Evolutionary conservation across 2,888 invertebrate species (phyloP).

Genomic region (Pimpla rufipes): DNA sequence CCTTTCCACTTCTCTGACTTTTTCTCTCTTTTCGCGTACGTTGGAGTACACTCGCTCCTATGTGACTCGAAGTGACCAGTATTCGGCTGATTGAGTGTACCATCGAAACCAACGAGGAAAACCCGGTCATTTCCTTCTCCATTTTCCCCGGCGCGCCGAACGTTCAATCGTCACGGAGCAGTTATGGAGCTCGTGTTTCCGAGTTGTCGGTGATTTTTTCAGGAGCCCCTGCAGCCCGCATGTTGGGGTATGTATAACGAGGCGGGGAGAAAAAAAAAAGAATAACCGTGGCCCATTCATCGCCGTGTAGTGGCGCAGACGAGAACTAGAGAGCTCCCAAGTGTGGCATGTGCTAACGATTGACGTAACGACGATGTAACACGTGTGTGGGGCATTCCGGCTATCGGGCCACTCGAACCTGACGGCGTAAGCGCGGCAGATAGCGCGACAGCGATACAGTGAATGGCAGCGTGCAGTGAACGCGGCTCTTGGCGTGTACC

Average conservation of each 20-base stretch:
- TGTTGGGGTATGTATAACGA: conserved; percentile 24
- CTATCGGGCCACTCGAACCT: conserved; percentile 27
- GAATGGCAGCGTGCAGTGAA: not conserved
- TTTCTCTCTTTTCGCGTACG: conserved; percentile 13
- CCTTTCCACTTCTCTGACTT: conserved; percentile 53
- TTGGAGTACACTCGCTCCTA: not conserved
- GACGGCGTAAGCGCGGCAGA: not conserved
- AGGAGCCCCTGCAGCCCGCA: not conserved
- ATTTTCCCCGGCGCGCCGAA: not conserved
- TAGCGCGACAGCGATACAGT: not conserved
- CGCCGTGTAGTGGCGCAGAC: conserved; percentile 36
- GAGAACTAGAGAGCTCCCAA: conserved; percentile 47
- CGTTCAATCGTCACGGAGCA: conserved; percentile 22
- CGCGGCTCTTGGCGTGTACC: not conserved
- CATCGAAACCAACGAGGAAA: conserved; percentile 41
- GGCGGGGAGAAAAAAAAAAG: conserved; percentile 23
- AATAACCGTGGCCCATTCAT: conserved; percentile 66
- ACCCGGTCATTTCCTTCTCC: conserved; percentile 41
- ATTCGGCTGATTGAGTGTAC: conserved; percentile 51
- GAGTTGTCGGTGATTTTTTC: conserved; percentile 25
- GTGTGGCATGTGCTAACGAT: conserved; percentile 78
- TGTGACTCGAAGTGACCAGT: conserved; percentile 53
- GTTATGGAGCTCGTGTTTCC: conserved; percentile 38
- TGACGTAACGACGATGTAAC: conserved; percentile 79
- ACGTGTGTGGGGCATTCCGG: conserved; percentile 76